Evolutionary conservation across 2,888 invertebrate species (phyloP).

Genomic region (Harpagoxenus sublaevis): DNA sequence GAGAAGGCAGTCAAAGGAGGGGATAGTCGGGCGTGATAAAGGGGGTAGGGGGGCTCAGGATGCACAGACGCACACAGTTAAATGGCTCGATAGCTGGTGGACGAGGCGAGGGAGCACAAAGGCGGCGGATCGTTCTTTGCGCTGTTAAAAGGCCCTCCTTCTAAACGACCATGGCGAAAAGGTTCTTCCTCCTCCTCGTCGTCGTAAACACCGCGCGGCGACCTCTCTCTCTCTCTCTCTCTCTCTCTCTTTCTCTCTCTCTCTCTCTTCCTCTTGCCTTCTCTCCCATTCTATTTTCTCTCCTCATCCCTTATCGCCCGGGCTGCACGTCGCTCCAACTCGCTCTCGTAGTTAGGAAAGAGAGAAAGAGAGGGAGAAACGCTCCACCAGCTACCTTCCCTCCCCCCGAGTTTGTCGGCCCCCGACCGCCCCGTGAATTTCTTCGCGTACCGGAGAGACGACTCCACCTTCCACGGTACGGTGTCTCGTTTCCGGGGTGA

Average conservation of each 20-base stretch:
- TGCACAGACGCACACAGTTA: conserved; percentile 59
- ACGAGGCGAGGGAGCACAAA: conserved; percentile 66
- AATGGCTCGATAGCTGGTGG: conserved; percentile 60
- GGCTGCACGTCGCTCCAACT: conserved; percentile 29
- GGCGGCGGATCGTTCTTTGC: conserved; percentile 69
- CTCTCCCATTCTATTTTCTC: conserved; percentile 22
- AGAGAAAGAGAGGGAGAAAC: background rate
- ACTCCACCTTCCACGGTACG: conserved; percentile 51
- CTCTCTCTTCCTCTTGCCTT: background rate
- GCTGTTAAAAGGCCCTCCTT: conserved; percentile 64
- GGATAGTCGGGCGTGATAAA: conserved; percentile 33
- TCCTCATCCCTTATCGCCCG: conserved; percentile 35
- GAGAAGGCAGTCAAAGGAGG: conserved; percentile 22
- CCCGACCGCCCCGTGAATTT: conserved; percentile 60
- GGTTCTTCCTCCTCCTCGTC: conserved; percentile 50
- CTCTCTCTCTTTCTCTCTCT: conserved; percentile 4
- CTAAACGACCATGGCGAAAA: conserved; percentile 59
- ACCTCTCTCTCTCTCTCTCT: background rate
- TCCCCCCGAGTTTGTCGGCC: background rate
- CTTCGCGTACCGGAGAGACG: conserved; percentile 51
- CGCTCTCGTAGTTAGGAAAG: background rate
- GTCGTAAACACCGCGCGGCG: conserved; percentile 43
- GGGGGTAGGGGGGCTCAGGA: conserved; percentile 42
- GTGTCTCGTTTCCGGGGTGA: conserved; percentile 62
- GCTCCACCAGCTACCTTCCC: conserved; percentile 2